Conservation (phyloP, 2,888 invertebrate genomes). For the Rutpela maculata region DNA sequence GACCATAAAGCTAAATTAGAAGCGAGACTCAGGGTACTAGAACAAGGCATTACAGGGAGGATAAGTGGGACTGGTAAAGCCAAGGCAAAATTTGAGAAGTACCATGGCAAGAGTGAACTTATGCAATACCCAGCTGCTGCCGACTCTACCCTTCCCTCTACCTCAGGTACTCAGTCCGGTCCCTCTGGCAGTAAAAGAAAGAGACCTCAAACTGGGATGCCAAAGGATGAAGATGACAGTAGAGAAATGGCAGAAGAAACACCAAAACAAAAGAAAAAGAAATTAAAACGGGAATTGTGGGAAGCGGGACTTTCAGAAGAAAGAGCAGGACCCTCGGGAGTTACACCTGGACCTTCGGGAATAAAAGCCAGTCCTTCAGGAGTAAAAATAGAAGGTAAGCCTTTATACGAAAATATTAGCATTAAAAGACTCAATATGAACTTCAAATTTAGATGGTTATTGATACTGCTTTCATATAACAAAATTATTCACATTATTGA, state of each 20-base stretch:
- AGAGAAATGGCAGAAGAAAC: slow-evolving; percentile 54
- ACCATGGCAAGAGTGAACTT: slow-evolving; percentile 90
- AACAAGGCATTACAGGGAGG: slow-evolving; percentile 88
- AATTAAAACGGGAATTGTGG: slow-evolving; percentile 63
- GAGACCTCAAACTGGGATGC: slow-evolving; percentile 74
- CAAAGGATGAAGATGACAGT: slow-evolving; percentile 61
- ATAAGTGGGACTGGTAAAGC: slow-evolving; percentile 93
- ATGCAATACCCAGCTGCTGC: slow-evolving; percentile 84
- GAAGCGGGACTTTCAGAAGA: slow-evolving; percentile 56
- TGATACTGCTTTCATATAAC: no score
- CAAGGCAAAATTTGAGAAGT: slow-evolving; percentile 94
- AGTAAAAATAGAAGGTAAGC: slow-evolving; percentile 47
- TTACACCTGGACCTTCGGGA: no score
- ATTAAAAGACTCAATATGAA: no score
- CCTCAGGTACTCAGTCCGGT: no score
- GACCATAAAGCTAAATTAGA: slow-evolving; percentile 94
- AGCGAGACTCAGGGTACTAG: slow-evolving; percentile 84
- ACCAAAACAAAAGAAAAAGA: slow-evolving; percentile 67
- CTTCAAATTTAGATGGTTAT: no score
- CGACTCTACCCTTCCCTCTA: slow-evolving; percentile 86
- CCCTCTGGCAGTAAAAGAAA: slow-evolving; percentile 76
- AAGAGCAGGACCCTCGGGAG: not conserved
- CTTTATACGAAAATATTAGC: not conserved
- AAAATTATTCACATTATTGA: no score
- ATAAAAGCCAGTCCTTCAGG: not conserved